Percentiles rank a stretch among this genome's conserved stretches.
phyloP scores from a whole-genome alignment of 92 coral and sea anemone species.

The Scolanthus callimorphus region DNA sequence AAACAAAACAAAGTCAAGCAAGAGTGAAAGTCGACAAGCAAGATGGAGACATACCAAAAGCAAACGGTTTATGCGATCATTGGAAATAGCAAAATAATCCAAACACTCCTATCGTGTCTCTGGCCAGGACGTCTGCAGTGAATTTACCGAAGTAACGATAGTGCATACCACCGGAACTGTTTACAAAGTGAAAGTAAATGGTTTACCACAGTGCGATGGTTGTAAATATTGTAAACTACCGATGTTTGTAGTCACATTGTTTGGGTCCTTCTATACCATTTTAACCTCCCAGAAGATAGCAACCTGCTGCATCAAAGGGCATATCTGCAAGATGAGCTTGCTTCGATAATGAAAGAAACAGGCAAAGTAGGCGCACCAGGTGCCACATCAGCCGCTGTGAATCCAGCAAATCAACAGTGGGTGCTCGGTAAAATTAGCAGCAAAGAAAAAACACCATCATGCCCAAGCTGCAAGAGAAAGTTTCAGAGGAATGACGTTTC shows the following conservation, averaged over 20 bases:
- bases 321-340: conserved; percentile 31
- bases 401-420: too few relatives aligned
- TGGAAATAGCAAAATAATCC: conserved; percentile 46
- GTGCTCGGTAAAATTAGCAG: too few relatives aligned
- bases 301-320: conserved; percentile 27
- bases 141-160: too few relatives aligned
- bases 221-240: conserved; percentile 36
- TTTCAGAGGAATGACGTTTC: conserved; percentile 40
- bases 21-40: conserved; percentile 37
- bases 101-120: too few relatives aligned
- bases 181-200: conserved; percentile 24
- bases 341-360: conserved; percentile 18
- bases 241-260: conserved; percentile 58
- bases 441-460: too few relatives aligned
- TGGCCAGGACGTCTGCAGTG: too few relatives aligned
- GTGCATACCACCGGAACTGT: too few relatives aligned
- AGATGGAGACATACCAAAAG: conserved; percentile 44
- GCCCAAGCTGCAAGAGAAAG: conserved; percentile 49
- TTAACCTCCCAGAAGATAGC: conserved; percentile 23
- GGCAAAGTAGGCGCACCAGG: too few relatives aligned
- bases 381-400: too few relatives aligned
- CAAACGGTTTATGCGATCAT: conserved; percentile 37
- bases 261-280: conserved; percentile 39
- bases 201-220: conserved; percentile 33
- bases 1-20: conserved; percentile 4